phyloP scores from a whole-genome alignment of 1,140 invertebrate species.

The Coelopa frigida region DNA sequence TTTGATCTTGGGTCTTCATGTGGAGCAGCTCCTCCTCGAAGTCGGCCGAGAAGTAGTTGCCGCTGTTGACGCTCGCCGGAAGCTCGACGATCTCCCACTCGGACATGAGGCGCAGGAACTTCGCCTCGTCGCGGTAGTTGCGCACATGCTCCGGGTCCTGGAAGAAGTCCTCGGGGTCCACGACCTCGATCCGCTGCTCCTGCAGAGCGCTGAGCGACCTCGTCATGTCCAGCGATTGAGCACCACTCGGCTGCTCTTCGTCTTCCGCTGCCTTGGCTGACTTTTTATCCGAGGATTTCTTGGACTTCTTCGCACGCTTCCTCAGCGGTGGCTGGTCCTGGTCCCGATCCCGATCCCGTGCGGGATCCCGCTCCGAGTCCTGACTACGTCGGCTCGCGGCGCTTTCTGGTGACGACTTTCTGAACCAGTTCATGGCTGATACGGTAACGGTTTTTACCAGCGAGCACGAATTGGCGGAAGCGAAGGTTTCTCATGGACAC shows the following conservation, averaged over 20 bases:
- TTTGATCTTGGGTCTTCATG: slow-evolving; percentile 15
- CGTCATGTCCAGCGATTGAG: slow-evolving; percentile 9
- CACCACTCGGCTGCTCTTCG: not conserved
- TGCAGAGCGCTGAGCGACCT: slow-evolving; percentile 26
- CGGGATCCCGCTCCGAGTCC: too few species aligned
- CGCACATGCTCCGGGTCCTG: slow-evolving; percentile 39
- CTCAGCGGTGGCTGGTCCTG: too few species aligned
- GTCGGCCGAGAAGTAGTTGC: slow-evolving; percentile 35
- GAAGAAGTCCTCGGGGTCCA: slow-evolving; percentile 41
- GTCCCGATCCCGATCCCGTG: too few species aligned
- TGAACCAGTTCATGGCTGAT: slow-evolving; percentile 57
- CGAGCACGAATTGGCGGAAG: slow-evolving; percentile 53
- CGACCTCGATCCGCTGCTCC: slow-evolving; percentile 23
- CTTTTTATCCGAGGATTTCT: too few species aligned
- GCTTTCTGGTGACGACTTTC: slow-evolving; percentile 51
- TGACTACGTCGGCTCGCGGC: slow-evolving; percentile 43
- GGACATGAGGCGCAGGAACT: slow-evolving; percentile 36
- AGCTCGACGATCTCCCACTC: slow-evolving; percentile 40
- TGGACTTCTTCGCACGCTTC: too few species aligned
- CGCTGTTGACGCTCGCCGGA: slow-evolving; percentile 16
- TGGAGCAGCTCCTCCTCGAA: slow-evolving; percentile 38
- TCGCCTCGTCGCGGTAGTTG: slow-evolving; percentile 34
- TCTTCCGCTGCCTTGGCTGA: not conserved
- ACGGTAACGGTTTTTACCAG: slow-evolving; percentile 52
- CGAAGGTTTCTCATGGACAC: slow-evolving; percentile 56